Base-by-base conservation (phyloP, 92 coral and sea anemone genomes). In the Ricordea florida region DNA sequence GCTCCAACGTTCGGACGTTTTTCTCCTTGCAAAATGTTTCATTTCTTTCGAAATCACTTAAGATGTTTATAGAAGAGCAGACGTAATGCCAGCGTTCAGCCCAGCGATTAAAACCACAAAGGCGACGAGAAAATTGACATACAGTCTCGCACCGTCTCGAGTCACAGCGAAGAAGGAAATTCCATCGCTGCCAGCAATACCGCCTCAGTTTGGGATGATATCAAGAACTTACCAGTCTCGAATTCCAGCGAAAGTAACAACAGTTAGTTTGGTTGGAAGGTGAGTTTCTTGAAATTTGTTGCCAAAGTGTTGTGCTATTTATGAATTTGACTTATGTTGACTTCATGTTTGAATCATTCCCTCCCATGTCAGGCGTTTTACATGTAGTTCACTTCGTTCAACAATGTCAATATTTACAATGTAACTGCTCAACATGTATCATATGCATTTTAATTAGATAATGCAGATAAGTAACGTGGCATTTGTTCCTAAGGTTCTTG, bases 191-290 rank as follows among this genome's bases (percentile, higher is more conserved):
- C 70, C 78, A 14, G 62, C 72, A 10, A 63, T 65, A 3, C 23
- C 67, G 7, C 64, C 52, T 9, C 72, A 59, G 59, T 45, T 69
- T 29, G 66, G 85, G 15, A 36, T 73, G 30, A 32, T 44, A n/a
- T 41, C 72, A n/a, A 63, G 47, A 59, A 35, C 80, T 18, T 38
- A 50, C 33, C 79, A 72, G 21, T 40, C 72, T 38, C 49, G 82
- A 65, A 45, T 67, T 28, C 86, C 84, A 21, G 94, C 83, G 7
- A 81, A 78, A 65, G 45, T 89, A 31, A 56, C 91, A 10, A 89
- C 90, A 36, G 91, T 89, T 47, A 85, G 90, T 52, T 67, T 89
- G 16, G 90, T 87, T 28, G 90, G 91, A 45, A 76, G 91, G 94
- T 89, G 77, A 50, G 89, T 69, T 14, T 2, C 20, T 27, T 14